Percentiles rank a stretch among this genome's conserved stretches.
Evolutionary conservation across 2,113 vertebrate genomes (phyloP).

Genomic region (Tragelaphus strepsiceros): DNA sequence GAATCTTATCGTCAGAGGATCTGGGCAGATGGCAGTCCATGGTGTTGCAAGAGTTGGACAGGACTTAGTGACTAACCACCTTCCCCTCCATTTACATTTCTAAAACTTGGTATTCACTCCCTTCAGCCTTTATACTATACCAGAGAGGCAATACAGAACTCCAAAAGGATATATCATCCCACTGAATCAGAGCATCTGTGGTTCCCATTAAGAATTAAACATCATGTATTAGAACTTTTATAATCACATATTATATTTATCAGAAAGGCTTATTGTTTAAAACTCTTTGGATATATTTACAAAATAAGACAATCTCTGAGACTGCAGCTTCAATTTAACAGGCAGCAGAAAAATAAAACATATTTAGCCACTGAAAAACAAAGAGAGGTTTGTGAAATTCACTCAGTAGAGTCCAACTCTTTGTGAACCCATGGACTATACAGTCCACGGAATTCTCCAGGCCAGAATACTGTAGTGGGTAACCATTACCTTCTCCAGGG

Average conservation of each 20-base stretch:
- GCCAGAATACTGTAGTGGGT: background rate
- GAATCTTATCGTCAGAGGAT: background rate
- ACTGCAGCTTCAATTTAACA: slow-evolving; percentile 31
- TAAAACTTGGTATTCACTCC: slow-evolving; percentile 29
- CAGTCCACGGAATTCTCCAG: background rate
- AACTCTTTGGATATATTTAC: slow-evolving; percentile 50
- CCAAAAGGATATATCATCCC: background rate
- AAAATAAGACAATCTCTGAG: slow-evolving; percentile 35
- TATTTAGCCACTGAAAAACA: background rate
- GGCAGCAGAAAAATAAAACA: slow-evolving; percentile 40
- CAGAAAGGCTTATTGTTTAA: slow-evolving; percentile 44
- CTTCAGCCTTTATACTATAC: background rate
- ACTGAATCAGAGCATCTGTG: background rate
- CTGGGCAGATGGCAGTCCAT: background rate
- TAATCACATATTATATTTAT: slow-evolving; percentile 59
- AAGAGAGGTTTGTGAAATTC: background rate
- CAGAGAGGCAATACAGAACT: background rate
- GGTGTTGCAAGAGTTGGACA: background rate
- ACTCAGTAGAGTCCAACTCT: background rate
- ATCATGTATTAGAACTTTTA: slow-evolving; percentile 37
- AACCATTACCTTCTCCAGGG: background rate
- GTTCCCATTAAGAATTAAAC: slow-evolving; percentile 47
- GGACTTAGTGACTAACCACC: background rate
- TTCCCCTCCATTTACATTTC: background rate
- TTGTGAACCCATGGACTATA: background rate